phyloP scores from a whole-genome alignment of 2,797 vertebrate genomes.

The Meriones psammophilus region DNA sequence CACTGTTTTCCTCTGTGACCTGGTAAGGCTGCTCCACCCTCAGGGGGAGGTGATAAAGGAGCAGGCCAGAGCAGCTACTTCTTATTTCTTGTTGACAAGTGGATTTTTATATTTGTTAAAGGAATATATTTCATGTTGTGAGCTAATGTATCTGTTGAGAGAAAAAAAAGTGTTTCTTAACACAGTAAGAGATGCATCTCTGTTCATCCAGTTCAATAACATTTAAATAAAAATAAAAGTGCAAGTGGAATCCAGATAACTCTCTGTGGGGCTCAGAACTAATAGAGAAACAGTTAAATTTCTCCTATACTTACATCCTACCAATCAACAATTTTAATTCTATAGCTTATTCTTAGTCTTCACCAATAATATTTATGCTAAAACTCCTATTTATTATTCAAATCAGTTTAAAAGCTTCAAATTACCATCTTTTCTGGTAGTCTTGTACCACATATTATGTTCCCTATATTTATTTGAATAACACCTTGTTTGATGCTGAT shows the following conservation, averaged over 20 bases:
- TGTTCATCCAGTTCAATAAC: neutral
- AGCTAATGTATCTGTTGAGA: neutral
- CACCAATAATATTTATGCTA: neutral
- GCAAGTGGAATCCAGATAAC: neutral
- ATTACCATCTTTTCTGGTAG: no score
- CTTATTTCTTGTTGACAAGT: neutral
- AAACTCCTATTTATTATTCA: neutral
- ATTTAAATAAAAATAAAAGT: neutral
- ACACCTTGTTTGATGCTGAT: no score
- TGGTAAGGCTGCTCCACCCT: no score
- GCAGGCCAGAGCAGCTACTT: no score
- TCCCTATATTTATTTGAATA: no score
- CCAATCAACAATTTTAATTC: neutral
- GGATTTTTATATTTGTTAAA: neutral
- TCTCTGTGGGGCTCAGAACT: neutral
- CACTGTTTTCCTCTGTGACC: no score
- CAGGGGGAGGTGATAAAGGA: no score
- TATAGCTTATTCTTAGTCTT: neutral
- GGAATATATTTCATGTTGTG: neutral
- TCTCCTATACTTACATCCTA: neutral
- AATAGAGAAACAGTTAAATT: neutral
- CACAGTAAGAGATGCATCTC: neutral
- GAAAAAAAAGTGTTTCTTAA: neutral
- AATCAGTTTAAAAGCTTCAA: no score
- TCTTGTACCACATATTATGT: no score